phyloP scores from a whole-genome alignment of 2,888 invertebrate genomes.

The Cryptophagus acutangulus region DNA sequence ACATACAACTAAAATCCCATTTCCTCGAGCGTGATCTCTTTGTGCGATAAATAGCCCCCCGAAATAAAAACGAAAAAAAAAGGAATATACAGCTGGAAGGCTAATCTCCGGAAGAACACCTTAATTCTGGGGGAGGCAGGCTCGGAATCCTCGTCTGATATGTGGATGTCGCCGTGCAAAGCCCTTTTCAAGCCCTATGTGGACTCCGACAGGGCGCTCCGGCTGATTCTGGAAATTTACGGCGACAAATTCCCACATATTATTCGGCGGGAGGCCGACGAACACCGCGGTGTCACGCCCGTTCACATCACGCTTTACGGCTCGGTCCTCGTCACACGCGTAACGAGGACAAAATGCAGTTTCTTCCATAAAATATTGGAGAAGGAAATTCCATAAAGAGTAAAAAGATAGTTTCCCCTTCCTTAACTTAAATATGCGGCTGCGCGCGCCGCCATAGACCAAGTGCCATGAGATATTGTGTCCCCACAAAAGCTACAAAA shows the following conservation, averaged over 20 bases:
- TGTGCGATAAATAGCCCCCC: slow-evolving; percentile 34
- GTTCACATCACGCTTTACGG: slow-evolving; percentile 12
- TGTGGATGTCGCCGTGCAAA: slow-evolving; percentile 9
- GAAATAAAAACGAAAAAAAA: slow-evolving; percentile 40
- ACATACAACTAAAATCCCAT: slow-evolving; percentile 31
- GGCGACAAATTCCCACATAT: slow-evolving; percentile 47
- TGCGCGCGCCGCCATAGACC: no score
- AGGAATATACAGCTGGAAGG: slow-evolving; percentile 39
- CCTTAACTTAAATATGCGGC: no score
- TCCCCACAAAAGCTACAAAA: no score
- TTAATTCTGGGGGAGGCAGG: slow-evolving; percentile 35
- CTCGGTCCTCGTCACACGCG: slow-evolving; percentile 2
- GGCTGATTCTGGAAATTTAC: slow-evolving; percentile 43
- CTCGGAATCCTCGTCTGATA: slow-evolving; percentile 21
- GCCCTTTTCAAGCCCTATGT: slow-evolving; percentile 26
- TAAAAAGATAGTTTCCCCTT: no score
- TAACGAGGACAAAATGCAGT: no score
- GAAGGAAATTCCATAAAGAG: no score
- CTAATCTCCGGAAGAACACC: slow-evolving; percentile 46
- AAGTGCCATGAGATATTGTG: no score
- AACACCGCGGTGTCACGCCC: slow-evolving; percentile 20
- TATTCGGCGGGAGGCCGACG: slow-evolving; percentile 26
- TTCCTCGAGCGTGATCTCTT: slow-evolving; percentile 31
- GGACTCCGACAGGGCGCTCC: slow-evolving; percentile 28
- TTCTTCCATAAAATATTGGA: no score